phyloP scores from a whole-genome alignment of 2,113 vertebrate genomes.

The Caretta caretta region DNA sequence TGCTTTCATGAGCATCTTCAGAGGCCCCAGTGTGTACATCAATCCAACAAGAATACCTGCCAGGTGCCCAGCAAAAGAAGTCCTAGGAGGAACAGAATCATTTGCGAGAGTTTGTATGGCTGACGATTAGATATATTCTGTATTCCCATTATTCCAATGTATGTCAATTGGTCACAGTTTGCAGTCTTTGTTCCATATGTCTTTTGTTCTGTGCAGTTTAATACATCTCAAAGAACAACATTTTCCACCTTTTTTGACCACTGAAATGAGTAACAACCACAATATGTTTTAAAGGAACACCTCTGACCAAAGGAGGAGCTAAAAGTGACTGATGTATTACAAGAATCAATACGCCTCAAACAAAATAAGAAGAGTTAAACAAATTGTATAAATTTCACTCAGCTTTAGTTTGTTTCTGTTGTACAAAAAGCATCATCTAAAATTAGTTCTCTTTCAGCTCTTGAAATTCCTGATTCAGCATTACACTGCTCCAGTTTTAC shows the following conservation, averaged over 20 bases:
- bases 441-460: background rate
- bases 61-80: conserved; percentile 93
- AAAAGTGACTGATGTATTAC: background rate
- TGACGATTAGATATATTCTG: background rate
- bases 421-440: background rate
- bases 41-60: conserved; percentile 94
- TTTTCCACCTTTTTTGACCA: background rate
- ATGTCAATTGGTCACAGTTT: background rate
- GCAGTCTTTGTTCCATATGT: background rate
- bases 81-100: conserved; percentile 76
- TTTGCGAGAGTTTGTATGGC: conserved; percentile 13
- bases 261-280: background rate
- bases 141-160: background rate
- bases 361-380: background rate
- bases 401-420: background rate
- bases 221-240: conserved; percentile 14
- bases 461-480: background rate
- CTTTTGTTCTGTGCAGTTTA: conserved; percentile 4
- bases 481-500: background rate
- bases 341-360: background rate
- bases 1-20: conserved; percentile 85
- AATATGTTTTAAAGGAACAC: background rate
- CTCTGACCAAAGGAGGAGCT: background rate
- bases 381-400: background rate
- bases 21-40: conserved; percentile 89